Conservation (phyloP, 1,140 invertebrate genomes). For the Thaumatotibia leucotreta region DNA sequence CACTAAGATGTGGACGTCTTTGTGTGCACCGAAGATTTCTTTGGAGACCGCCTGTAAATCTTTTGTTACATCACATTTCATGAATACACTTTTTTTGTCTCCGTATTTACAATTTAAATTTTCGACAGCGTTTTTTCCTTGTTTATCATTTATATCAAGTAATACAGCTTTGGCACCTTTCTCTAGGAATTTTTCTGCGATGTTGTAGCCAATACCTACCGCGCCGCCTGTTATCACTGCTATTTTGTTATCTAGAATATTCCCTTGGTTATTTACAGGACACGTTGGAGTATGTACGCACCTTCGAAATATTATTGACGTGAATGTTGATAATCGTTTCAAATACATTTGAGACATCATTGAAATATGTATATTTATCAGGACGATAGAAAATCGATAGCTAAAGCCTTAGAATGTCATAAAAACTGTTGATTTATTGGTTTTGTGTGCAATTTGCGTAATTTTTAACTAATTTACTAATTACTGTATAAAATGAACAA, state of each 20-base stretch:
- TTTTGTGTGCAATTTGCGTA: too few relatives aligned
- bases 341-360: neutral
- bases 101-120: conserved; percentile 56
- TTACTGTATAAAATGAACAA: neutral
- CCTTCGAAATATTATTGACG: neutral
- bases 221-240: conserved; percentile 17
- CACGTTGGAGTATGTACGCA: neutral
- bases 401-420: neutral
- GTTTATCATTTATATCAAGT: conserved; percentile 2
- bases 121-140: neutral
- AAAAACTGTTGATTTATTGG: neutral
- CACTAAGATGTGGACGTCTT: conserved; percentile 77
- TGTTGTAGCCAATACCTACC: conserved; percentile 9
- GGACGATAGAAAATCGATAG: neutral
- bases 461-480: too few relatives aligned
- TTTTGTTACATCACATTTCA: conserved; percentile 62
- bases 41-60: conserved; percentile 54
- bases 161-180: conserved; percentile 11
- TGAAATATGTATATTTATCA: neutral
- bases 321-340: neutral
- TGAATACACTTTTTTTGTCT: conserved; percentile 45
- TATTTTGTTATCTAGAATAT: conserved; percentile 9
- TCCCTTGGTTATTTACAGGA: neutral
- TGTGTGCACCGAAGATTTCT: conserved; percentile 46
- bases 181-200: conserved; percentile 14